Evolutionary conservation across 2,797 vertebrate species (phyloP).

Genomic region (Siniperca obscura): DNA sequence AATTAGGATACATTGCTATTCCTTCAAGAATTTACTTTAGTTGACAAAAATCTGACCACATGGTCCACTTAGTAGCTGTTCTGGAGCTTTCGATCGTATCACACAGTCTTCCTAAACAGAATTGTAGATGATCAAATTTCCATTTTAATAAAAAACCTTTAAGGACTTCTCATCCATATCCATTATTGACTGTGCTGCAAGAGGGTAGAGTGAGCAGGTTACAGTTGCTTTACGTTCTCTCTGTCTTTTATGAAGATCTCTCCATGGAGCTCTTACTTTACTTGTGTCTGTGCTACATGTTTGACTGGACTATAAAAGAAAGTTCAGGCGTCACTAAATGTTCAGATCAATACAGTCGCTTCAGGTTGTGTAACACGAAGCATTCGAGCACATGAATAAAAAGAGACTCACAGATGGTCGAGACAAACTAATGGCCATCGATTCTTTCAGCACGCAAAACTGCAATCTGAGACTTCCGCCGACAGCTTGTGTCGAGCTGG

Average conservation of each 20-base stretch:
- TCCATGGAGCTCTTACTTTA: too few species aligned
- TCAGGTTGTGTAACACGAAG: background rate
- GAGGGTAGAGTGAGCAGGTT: background rate
- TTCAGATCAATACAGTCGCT: slow-evolving; percentile 23
- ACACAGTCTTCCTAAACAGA: background rate
- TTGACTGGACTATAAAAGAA: background rate
- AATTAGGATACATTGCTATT: background rate
- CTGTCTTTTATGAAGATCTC: too few species aligned
- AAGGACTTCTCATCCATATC: background rate
- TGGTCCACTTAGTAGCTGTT: background rate
- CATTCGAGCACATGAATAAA: slow-evolving; percentile 27
- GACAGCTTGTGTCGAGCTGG: background rate
- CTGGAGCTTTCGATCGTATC: background rate
- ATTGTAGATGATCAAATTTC: background rate
- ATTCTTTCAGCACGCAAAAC: slow-evolving; percentile 31
- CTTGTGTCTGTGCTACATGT: background rate
- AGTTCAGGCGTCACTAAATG: slow-evolving; percentile 8
- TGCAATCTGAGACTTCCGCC: slow-evolving; percentile 37
- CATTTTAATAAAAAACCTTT: background rate
- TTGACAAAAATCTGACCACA: background rate
- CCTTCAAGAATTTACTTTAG: background rate
- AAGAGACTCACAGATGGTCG: slow-evolving; percentile 29
- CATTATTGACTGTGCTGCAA: too few species aligned
- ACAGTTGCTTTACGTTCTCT: background rate
- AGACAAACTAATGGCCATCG: slow-evolving; percentile 42